Evolutionary conservation across 2,888 invertebrate genomes (phyloP), one percentile per base, ranked within the genome.

Genomic region (Rhamphomyia laevipes): DNA sequence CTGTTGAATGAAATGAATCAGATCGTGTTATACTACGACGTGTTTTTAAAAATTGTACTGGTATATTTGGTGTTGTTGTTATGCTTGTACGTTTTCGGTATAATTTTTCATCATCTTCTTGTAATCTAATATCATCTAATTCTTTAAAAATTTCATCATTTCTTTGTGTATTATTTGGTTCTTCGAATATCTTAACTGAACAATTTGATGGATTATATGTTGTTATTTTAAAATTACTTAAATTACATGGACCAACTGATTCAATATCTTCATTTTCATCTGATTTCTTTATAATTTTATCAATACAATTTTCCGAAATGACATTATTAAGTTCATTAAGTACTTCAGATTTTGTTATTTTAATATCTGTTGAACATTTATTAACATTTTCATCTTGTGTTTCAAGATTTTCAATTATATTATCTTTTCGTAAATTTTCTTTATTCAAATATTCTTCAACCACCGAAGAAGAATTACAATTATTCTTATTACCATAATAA

Each of bases 1-100:
- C 33, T 10, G 61, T 63, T 5, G 61, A 61, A 47, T 70, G 69
- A 41, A 69, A 70, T 16, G 70, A 70, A 54, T 66, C 68, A 0
- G 68, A 63, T 2, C 68, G 60, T 13, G 58, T 56, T 12, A 66
- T 53, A 18, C 57, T 59, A 4, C 56, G 51, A 6, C 23, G 23
- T 27, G 7, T 9, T 9, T 27, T 27, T 27, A 27, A 27, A 27
- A 27, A 27, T 27, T 27, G 23, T 27, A 27, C 9, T 27, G 23
- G 23, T 27, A 27, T 6, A 27, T 27, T 27, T 27, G 2, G 4
- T 27, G 23, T 27, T 7, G 7, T 35, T 47, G 51, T 50, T 50
- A 54, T 51, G 51, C 59, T 60, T 31, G 53, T 56, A 17, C 59
- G 57, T 46, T 62, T 61, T 16, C 56, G 58, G 47, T 61, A 62